phyloP scores from a whole-genome alignment of 2,113 vertebrate species.

The Picathartes gymnocephalus region DNA sequence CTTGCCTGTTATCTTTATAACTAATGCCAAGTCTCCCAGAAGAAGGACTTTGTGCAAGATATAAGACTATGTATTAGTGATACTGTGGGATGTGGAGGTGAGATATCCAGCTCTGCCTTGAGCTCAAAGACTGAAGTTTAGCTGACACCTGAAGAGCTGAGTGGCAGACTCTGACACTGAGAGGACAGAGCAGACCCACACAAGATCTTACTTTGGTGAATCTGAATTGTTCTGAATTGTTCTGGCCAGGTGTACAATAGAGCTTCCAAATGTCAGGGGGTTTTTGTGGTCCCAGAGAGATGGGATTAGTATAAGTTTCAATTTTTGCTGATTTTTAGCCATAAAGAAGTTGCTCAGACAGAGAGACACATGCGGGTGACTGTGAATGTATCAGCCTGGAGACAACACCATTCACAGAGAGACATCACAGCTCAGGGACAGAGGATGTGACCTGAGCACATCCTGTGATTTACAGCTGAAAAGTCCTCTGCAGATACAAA shows the following conservation, averaged over 20 bases:
- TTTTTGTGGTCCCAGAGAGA: neutral
- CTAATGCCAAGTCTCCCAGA: neutral
- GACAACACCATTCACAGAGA: neutral
- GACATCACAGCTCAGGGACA: neutral
- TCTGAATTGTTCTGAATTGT: neutral
- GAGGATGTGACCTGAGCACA: neutral
- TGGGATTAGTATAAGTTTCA: neutral
- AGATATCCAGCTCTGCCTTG: neutral
- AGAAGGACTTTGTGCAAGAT: neutral
- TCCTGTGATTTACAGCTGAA: neutral
- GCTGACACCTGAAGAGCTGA: neutral
- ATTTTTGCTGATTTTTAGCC: neutral
- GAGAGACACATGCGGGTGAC: neutral
- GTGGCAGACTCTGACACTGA: neutral
- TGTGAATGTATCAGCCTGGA: neutral
- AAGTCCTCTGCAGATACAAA: neutral
- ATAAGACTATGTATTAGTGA: neutral
- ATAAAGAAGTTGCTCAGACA: neutral
- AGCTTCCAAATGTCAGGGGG: neutral
- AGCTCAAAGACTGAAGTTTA: neutral
- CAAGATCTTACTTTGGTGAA: neutral
- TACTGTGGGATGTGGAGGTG: neutral
- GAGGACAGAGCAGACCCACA: neutral
- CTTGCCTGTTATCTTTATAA: neutral
- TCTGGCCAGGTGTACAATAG: neutral